phyloP scores from a whole-genome alignment of 2,113 vertebrate genomes.

The Delphinus delphis region DNA sequence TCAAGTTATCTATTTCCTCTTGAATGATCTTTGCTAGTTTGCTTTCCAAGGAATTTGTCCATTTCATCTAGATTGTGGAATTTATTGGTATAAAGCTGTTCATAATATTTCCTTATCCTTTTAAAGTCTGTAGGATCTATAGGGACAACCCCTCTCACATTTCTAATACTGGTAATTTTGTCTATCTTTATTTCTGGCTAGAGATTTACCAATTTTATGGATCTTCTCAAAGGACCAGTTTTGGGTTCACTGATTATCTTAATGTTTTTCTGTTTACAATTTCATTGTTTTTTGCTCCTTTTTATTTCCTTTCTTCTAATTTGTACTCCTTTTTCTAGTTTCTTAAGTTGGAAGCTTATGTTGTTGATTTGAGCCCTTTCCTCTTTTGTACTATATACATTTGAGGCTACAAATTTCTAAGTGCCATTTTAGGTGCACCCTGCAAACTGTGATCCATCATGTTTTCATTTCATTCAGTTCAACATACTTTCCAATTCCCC shows the following conservation, averaged over 20 bases:
- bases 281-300: background rate
- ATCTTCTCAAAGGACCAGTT: background rate
- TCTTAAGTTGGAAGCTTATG: background rate
- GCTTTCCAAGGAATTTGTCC: background rate
- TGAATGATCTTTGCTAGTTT: background rate
- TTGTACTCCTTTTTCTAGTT: background rate
- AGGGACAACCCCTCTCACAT: background rate
- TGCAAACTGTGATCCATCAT: background rate
- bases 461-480: background rate
- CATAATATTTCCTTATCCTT: background rate
- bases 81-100: background rate
- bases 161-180: background rate
- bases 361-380: background rate
- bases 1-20: background rate
- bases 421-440: too few relatives aligned
- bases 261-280: background rate
- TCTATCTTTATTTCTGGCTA: background rate
- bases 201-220: background rate
- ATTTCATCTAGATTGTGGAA: background rate
- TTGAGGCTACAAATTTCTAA: background rate
- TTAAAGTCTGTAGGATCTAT: background rate
- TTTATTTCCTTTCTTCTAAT: background rate
- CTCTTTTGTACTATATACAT: background rate
- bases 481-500: background rate
- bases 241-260: background rate